Evolutionary conservation across 2,888 invertebrate genomes (phyloP), one percentile per base, ranked within the genome.

Genomic region (Pharmacophagus antenor): DNA sequence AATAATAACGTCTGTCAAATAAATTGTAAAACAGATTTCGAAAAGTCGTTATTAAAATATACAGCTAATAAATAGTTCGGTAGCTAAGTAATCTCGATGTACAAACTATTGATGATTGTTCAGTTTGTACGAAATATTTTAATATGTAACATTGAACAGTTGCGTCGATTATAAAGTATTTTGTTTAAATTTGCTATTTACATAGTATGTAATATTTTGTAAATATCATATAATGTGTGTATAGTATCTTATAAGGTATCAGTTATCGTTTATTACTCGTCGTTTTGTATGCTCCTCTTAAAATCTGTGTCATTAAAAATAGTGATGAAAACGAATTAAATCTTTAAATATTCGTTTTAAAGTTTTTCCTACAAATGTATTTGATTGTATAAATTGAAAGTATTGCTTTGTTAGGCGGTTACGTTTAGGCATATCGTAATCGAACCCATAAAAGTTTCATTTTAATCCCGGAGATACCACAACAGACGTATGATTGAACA

Each of bases 401-500:
- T 42, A 48, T 54, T 54, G 41, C 53, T 58, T 53, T 54, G 52
- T 41, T 62, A 61, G 58, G 59, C 56, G 59, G 31, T 49, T 72
- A 74, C 75, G 77, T 75, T 69, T 62, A 65, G 64, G 62, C 69
- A 72, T 76, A 85, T 77, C 75, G 76, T 76, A 77, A 82, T 77
- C 76, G 72, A 79, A 82, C 80, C 76, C 74, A 81, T 86, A 86
- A 88, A 88, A 87, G 80, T 86, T 86, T 88, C 86, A 83, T 87
- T 87, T 84, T 87, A 87, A 88, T 84, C 81, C 83, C 72, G 71
- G 73, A 85, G 85, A 88, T 88, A 88, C 79, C 79, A 76, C 80
- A 80, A 82, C 85, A 81, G 87, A 87, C 79, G 79, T 86, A 78
- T 82, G 84, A 85, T 84, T 85, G 85, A 87, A 78, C 71, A 79